Evolutionary conservation across 2,113 vertebrate species (phyloP).

Genomic region (Chauna torquata): DNA sequence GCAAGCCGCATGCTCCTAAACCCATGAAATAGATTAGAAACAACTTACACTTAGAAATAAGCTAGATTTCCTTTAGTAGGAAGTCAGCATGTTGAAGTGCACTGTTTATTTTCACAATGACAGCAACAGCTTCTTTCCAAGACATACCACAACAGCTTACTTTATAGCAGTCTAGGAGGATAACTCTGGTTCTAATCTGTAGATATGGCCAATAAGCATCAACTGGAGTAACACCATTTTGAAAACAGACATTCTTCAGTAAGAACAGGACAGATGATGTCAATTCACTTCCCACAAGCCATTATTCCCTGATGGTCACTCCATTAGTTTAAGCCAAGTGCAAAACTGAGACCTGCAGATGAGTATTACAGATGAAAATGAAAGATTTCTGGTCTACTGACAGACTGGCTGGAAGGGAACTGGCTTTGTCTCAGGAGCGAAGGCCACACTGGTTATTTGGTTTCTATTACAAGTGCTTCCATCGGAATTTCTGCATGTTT

Average conservation of each 20-base stretch:
- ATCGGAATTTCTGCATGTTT: neutral
- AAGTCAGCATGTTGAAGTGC: neutral
- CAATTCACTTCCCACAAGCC: neutral
- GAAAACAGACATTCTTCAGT: neutral
- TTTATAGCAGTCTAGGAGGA: neutral
- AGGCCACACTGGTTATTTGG: neutral
- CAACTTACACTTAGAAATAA: too few relatives aligned
- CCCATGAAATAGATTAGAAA: neutral
- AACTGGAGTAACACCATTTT: neutral
- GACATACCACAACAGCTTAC: neutral
- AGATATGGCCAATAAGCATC: neutral
- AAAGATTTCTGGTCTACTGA: neutral
- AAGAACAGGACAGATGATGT: neutral
- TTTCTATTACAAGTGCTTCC: neutral
- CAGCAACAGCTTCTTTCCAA: neutral
- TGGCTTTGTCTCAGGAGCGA: neutral
- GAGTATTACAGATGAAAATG: neutral
- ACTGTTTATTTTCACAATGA: neutral
- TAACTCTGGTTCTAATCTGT: neutral
- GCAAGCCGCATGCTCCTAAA: neutral
- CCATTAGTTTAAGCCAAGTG: neutral
- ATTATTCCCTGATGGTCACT: neutral
- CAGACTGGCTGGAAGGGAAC: neutral
- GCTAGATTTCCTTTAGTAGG: neutral
- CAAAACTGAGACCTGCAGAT: neutral